These are phyloP conservation scores for Rhynchonema sp. DNA, from an alignment of 2,888 invertebrate species.

Conservation along the genomic window DNA sequence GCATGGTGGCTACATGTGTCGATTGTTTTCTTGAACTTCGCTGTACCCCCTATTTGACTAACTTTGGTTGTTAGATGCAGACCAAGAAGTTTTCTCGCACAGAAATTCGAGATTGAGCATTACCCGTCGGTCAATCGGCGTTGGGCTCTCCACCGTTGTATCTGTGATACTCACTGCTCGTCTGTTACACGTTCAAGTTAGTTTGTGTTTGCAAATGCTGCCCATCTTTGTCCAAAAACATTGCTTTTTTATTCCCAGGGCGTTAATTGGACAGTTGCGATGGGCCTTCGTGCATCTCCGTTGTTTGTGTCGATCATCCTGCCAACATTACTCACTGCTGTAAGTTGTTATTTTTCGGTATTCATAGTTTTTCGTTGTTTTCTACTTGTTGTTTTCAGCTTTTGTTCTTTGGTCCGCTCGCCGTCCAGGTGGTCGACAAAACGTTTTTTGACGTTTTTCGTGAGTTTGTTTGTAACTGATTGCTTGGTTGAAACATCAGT, in stretches of 20 bases:
- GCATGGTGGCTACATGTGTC: no score
- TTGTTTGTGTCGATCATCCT: not conserved
- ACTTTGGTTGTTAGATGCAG: no score
- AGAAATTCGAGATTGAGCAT: not conserved
- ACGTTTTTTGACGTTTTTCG: not conserved
- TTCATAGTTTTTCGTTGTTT: no score
- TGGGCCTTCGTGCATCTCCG: not conserved
- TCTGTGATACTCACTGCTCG: not conserved
- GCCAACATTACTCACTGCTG: not conserved
- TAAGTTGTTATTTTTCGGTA: no score
- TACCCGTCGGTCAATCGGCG: not conserved
- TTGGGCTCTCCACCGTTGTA: not conserved
- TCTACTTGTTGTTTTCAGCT: no score
- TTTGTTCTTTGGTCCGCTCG: not conserved
- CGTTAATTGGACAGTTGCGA: not conserved
- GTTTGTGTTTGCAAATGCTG: no score
- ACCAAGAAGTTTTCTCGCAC: no score
- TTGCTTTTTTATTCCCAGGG: not conserved
- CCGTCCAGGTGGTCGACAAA: not conserved
- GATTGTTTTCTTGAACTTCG: no score
- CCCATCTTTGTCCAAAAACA: no score
- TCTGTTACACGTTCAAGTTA: not conserved
- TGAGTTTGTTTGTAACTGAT: not conserved
- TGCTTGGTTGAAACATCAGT: not conserved
- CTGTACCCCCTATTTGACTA: no score